Evolutionary conservation across 2,797 vertebrate genomes (phyloP).

Genomic region (Aselliscus stoliczkanus): DNA sequence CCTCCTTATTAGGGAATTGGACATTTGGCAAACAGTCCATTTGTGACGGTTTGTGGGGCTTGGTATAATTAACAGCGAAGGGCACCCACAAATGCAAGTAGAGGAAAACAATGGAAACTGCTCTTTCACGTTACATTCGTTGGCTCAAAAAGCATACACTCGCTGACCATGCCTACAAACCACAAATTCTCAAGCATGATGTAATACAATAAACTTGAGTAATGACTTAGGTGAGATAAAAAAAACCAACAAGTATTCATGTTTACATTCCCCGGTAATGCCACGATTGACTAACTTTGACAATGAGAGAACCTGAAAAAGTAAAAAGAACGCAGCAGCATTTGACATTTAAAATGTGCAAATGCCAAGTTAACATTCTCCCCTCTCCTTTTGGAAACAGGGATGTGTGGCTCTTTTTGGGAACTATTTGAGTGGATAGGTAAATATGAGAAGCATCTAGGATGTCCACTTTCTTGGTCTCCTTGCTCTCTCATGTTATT

Average conservation of each 20-base stretch:
- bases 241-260: not conserved
- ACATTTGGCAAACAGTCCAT: conserved; percentile 40
- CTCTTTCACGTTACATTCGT: not conserved
- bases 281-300: not conserved
- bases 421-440: not conserved
- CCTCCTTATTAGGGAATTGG: not conserved
- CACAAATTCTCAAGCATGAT: not conserved
- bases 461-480: not conserved
- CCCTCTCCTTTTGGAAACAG: not conserved
- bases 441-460: not conserved
- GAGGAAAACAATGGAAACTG: not conserved
- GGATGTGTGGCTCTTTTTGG: not conserved
- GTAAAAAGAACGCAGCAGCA: not conserved
- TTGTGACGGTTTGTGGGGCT: not conserved
- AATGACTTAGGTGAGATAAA: not conserved
- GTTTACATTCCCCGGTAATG: not conserved
- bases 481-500: not conserved
- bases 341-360: not conserved
- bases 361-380: not conserved
- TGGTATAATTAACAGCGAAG: not conserved
- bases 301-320: not conserved
- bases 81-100: not conserved
- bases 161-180: not conserved
- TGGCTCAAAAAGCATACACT: not conserved
- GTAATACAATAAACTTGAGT: not conserved